Conservation (phyloP, 2,888 invertebrate species). For the Drosophila villosipedis region DNA sequence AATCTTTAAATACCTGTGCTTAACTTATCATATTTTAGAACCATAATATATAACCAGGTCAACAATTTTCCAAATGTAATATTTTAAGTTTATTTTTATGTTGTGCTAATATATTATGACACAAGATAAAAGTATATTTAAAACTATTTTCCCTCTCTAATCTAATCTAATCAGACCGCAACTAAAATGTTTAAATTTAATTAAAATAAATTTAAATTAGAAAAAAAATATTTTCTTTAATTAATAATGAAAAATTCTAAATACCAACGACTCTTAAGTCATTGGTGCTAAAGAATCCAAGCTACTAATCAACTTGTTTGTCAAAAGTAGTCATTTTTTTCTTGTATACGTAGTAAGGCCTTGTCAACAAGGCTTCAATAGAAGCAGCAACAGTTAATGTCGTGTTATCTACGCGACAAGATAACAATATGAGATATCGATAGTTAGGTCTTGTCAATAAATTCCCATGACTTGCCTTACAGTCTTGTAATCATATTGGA, state of each 20-base stretch:
- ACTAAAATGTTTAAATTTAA: neutral
- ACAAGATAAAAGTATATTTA: neutral
- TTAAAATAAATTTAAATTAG: neutral
- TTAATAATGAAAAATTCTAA: neutral
- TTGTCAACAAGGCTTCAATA: slow-evolving; percentile 22
- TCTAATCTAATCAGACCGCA: neutral
- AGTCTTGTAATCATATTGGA: slow-evolving; percentile 39
- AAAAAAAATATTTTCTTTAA: no score
- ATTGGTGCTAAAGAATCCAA: neutral
- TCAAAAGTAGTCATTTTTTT: slow-evolving; percentile 14
- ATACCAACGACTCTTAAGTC: neutral
- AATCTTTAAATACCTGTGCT: neutral
- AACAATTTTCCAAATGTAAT: neutral
- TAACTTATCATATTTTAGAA: neutral
- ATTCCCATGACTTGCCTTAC: neutral
- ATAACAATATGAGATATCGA: slow-evolving; percentile 12
- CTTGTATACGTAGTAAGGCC: neutral
- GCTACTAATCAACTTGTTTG: slow-evolving; percentile 5
- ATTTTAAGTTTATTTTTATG: neutral
- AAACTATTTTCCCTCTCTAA: neutral
- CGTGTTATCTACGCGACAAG: slow-evolving; percentile 40
- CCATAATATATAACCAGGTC: neutral
- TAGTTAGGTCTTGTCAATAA: slow-evolving; percentile 35
- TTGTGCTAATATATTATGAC: neutral
- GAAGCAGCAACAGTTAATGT: slow-evolving; percentile 3